Evolutionary conservation across 2,797 vertebrate species (phyloP).

Genomic region (Danio choprae): DNA sequence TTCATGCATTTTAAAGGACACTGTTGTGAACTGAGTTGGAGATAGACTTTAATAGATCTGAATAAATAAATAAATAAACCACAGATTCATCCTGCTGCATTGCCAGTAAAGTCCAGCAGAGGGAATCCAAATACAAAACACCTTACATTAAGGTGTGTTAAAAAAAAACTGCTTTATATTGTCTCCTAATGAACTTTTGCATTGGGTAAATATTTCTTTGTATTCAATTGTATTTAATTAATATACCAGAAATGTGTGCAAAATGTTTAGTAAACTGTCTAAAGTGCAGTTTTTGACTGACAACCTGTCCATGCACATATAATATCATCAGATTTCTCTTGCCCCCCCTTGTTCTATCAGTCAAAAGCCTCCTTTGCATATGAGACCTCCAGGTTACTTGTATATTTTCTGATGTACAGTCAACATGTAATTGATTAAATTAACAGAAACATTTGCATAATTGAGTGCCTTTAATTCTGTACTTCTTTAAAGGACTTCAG

Average conservation of each 20-base stretch:
- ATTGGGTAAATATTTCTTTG: too few species aligned
- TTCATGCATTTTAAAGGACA: slow-evolving; percentile 56
- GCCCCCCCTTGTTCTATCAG: slow-evolving; percentile 2
- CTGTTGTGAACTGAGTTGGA: slow-evolving; percentile 14
- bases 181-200: not conserved
- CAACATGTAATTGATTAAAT: slow-evolving; percentile 81
- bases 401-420: slow-evolving; percentile 60
- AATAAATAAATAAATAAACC: slow-evolving; percentile 15
- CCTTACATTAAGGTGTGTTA: not conserved
- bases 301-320: not conserved
- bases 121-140: slow-evolving; percentile 55
- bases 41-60: not conserved
- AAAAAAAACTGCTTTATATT: not conserved
- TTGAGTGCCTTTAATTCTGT: slow-evolving; percentile 74
- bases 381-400: slow-evolving; percentile 32
- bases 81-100: slow-evolving; percentile 39
- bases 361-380: slow-evolving; percentile 28
- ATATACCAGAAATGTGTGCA: too few species aligned
- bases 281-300: not conserved
- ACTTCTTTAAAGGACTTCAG: slow-evolving; percentile 75
- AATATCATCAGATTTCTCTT: not conserved
- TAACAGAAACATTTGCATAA: slow-evolving; percentile 86
- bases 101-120: slow-evolving; percentile 65
- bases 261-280: not conserved
- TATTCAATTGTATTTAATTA: too few species aligned